A percentile compares a stretch with the other conserved stretches of the same genome.
These are phyloP conservation scores for Drosophila parabipectinata DNA, from an alignment of 1,140 invertebrate genomes.

Conservation along the genomic window DNA sequence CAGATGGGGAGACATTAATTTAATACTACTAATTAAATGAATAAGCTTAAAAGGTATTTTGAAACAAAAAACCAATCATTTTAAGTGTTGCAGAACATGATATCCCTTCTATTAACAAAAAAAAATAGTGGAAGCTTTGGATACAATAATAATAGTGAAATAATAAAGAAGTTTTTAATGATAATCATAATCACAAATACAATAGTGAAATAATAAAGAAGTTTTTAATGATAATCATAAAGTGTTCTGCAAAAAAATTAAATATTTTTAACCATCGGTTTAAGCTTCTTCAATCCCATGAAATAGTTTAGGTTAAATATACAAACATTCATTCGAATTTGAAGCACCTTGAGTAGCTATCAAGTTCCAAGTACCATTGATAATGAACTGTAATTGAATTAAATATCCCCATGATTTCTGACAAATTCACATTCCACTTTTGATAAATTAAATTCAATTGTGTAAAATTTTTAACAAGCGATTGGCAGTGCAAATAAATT, in stretches of 20 bases:
- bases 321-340: conserved; percentile 14
- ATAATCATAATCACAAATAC: no score
- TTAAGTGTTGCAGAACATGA: neutral
- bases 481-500: conserved; percentile 20
- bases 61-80: neutral
- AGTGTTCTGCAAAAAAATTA: no score
- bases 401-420: conserved; percentile 22
- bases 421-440: conserved; percentile 37
- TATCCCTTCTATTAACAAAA: neutral
- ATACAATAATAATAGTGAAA: no score
- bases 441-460: conserved; percentile 39
- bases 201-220: no score
- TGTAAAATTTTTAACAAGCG: conserved; percentile 18
- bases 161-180: no score
- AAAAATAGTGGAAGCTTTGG: no score
- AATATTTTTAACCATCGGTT: no score
- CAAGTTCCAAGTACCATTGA: conserved; percentile 32
- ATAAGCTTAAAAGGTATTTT: conserved; percentile 7
- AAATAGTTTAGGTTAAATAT: no score
- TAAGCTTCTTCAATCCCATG: no score
- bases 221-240: no score
- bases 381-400: conserved; percentile 41
- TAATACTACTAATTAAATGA: conserved; percentile 19
- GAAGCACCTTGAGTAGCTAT: conserved; percentile 30
- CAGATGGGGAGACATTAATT: conserved; percentile 16